A percentile compares a stretch with the other conserved stretches of the same genome.
Conservation (phyloP, 2,113 vertebrate species). For the Rhinolophus sinicus region DNA sequence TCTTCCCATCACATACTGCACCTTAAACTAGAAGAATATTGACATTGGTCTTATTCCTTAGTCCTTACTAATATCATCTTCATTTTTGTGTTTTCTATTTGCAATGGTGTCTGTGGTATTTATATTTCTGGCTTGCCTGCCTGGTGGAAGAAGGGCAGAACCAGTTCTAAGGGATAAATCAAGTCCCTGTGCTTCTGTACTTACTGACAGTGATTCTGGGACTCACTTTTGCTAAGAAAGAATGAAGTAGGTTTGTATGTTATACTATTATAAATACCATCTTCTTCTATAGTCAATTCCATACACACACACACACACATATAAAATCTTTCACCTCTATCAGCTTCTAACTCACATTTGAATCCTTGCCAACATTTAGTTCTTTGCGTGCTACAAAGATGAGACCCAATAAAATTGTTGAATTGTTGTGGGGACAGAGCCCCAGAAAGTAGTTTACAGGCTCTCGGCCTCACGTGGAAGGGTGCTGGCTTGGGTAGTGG, state of each 20-base stretch:
- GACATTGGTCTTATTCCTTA: background rate
- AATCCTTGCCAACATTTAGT: background rate
- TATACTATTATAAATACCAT: background rate
- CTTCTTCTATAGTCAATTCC: background rate
- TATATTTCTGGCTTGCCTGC: background rate
- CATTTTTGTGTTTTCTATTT: slow-evolving; percentile 1
- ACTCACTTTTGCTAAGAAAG: slow-evolving; percentile 20
- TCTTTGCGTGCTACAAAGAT: background rate
- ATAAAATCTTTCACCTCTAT: background rate
- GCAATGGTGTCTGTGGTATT: background rate
- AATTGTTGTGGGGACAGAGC: too few species aligned
- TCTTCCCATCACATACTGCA: background rate
- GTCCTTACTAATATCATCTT: background rate
- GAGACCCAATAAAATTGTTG: background rate
- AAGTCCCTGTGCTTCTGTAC: background rate
- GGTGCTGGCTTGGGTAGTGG: too few species aligned
- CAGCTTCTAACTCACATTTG: background rate
- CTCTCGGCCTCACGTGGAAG: too few species aligned
- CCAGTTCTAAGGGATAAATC: background rate
- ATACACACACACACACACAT: background rate
- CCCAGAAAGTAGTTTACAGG: too few species aligned
- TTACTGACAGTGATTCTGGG: background rate
- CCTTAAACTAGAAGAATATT: background rate
- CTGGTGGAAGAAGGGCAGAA: background rate
- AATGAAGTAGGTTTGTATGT: background rate